Evolutionary conservation across 2,888 invertebrate species (phyloP), one percentile per base, ranked within the genome.

Genomic region (Norana najaformis): DNA sequence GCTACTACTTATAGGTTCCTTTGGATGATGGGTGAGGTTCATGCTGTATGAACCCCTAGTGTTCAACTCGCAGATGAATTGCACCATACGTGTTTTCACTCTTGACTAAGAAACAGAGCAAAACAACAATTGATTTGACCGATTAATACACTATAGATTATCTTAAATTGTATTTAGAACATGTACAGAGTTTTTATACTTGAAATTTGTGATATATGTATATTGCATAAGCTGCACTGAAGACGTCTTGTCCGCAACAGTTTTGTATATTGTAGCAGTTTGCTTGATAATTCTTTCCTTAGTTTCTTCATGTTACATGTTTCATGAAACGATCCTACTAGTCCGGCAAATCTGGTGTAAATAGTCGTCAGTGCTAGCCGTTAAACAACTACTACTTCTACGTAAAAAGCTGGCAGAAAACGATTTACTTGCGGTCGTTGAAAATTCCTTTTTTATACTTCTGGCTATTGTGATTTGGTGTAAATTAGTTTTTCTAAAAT

Each of bases 401-500:
- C n/a, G n/a, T 69, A 69, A 69, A 69, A 69, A 69, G 69, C 30
- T 69, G 30, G 69, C 69, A 30, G 69, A 69, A 69, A 69, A n/a
- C 30, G 69, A 69, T n/a, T n/a, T n/a, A 69, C 30, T 11, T 11
- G n/a, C 69, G 13, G 8, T 16, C 30, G 69, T n/a, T 69, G n/a
- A 69, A 23, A 83, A 83, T 35, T 85, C 23, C 85, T 23, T 35
- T 85, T 85, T 85, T 85, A 36, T 85, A 85, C 85, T 85, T 85
- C 85, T 85, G 85, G 85, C 35, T 36, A 85, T 85, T 36, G 85
- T 85, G 85, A 85, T 85, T 85, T 85, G 85, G 85, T 85, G 85
- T 85, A 36, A 85, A 85, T 85, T 85, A 85, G 37, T 85, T 85
- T 85, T 37, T 85, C 85, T 37, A 85, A 85, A 36, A 69, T 69